Evolutionary conservation across 2,797 vertebrate genomes (phyloP), one percentile per base, ranked within the genome.

Genomic region (Scarus forsteni): DNA sequence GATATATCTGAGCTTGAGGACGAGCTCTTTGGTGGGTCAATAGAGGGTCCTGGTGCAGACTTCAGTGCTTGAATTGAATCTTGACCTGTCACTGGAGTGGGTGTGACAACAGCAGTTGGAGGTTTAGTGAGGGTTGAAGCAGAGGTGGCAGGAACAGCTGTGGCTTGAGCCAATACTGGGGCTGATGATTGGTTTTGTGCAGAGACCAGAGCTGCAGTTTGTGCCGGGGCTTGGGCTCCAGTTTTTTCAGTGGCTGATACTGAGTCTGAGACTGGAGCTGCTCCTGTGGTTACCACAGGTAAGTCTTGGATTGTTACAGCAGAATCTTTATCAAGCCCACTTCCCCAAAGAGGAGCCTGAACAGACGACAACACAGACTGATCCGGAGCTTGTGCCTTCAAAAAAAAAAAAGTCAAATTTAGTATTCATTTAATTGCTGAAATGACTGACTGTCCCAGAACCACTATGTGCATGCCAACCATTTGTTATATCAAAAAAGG

Each of bases 321-420:
- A 5, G 78, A 61, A 49, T 89, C 88, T 64, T 66, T 36, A 51
- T 94, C 87, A 35, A 75, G 48, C 75, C 81, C 67, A 0, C 58
- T 79, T 77, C 83, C 83, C 84, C 89, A 89, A 53, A 79, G 68
- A 51, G 80, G 58, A 69, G 81, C 71, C 53, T 87, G 91, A 69
- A 83, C 69, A 65, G 73, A 62, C 52, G 87, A 63, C n/a, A 83
- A 50, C 43, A 78, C 75, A 36, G 75, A 61, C 16, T 84, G 90
- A 61, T 68, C 66, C 0, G 53, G 54, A 64, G 83, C 73, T 80
- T 90, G 89, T 40, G 61, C 50, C 60, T 85, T 42, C 7, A 75
- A 85, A 65, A 57, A 65, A 58, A 65, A 57, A 65, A 58, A 38
- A 35, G 66, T 3, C 18, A 73, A 73, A 65, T 85, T 67, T 66